phyloP scores from a whole-genome alignment of 2,888 invertebrate genomes.

The Saturnia japonica region DNA sequence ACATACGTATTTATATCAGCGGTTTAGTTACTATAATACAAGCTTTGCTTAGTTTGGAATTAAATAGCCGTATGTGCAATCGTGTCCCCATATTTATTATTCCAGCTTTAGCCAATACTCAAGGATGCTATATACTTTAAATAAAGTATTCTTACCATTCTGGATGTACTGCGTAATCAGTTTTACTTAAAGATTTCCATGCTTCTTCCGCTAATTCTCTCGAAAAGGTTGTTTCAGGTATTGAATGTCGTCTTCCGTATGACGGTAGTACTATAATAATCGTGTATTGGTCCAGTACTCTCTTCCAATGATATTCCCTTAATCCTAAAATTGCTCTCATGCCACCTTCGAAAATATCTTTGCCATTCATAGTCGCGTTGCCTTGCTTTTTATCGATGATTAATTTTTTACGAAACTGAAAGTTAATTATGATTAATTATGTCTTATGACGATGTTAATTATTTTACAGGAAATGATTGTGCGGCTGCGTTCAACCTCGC shows the following conservation, averaged over 20 bases:
- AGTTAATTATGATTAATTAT: conserved; percentile 13
- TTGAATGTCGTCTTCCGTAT: conserved; percentile 52
- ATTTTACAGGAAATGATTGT: background rate
- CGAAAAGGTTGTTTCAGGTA: conserved; percentile 53
- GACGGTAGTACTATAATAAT: conserved; percentile 63
- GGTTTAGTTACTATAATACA: too few species aligned
- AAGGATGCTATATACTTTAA: background rate
- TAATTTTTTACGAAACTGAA: conserved; percentile 61
- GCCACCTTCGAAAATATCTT: conserved; percentile 63
- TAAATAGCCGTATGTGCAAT: too few species aligned
- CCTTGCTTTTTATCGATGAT: conserved; percentile 57
- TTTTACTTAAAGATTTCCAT: conserved; percentile 52
- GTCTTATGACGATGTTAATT: background rate
- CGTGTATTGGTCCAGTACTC: conserved; percentile 69
- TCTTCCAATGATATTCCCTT: conserved; percentile 66
- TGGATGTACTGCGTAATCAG: conserved; percentile 66
- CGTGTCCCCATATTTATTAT: too few species aligned
- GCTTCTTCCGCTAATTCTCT: conserved; percentile 60
- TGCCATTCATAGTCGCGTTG: conserved; percentile 53
- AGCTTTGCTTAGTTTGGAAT: too few species aligned
- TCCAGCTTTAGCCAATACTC: too few species aligned
- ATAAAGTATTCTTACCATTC: conserved; percentile 57
- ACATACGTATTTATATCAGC: too few species aligned
- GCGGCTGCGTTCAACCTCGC: background rate
- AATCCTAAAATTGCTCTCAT: conserved; percentile 61